These are phyloP conservation scores for Todus mexicanus DNA, from an alignment of 2,797 vertebrate genomes.

Conservation along the genomic window DNA sequence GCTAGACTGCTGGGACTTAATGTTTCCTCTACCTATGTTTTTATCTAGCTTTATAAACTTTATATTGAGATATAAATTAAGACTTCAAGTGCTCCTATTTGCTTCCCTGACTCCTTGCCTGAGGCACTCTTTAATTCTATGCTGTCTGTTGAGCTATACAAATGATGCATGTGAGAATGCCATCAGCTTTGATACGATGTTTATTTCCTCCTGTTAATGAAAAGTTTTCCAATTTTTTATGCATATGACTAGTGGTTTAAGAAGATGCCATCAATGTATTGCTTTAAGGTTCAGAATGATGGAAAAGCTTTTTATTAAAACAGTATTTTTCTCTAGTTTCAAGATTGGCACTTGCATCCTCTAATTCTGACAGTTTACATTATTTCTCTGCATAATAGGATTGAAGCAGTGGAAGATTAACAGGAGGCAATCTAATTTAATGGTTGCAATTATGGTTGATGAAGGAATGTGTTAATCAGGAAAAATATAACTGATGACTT, in stretches of 20 bases:
- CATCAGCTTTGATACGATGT: conserved; percentile 63
- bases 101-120: conserved; percentile 56
- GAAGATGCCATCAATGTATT: conserved; percentile 26
- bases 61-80: conserved; percentile 70
- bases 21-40: conserved; percentile 60
- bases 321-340: conserved; percentile 48
- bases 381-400: conserved; percentile 55
- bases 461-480: conserved; percentile 69
- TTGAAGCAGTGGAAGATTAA: conserved; percentile 58
- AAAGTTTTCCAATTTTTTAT: conserved; percentile 56
- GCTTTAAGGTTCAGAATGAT: conserved; percentile 54
- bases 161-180: conserved; percentile 52
- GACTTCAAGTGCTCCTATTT: conserved; percentile 66
- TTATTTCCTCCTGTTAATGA: conserved; percentile 70
- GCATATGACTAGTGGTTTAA: conserved; percentile 25
- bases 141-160: conserved; percentile 41
- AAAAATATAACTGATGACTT: conserved; percentile 62
- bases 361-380: conserved; percentile 63
- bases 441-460: conserved; percentile 71
- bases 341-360: conserved; percentile 44
- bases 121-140: conserved; percentile 62
- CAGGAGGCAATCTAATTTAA: conserved; percentile 71
- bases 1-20: conserved; percentile 38
- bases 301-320: conserved; percentile 67
- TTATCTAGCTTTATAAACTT: conserved; percentile 64